These are phyloP conservation scores for Sciaenops ocellatus DNA, from an alignment of 2,797 vertebrate genomes.

Conservation along the genomic window DNA sequence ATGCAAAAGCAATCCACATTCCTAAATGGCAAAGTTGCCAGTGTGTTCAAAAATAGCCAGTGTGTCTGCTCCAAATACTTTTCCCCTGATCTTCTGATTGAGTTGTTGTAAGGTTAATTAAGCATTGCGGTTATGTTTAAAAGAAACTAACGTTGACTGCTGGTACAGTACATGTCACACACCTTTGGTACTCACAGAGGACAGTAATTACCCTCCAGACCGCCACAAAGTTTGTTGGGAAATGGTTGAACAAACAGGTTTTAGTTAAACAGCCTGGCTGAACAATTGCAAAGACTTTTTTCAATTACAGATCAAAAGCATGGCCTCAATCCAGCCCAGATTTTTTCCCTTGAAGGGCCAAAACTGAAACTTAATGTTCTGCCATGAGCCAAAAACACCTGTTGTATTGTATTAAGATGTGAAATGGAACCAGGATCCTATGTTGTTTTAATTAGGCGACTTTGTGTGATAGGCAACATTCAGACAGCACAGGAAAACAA, in stretches of 20 bases:
- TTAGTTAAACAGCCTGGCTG: not conserved
- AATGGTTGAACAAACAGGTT: not conserved
- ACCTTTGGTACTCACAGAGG: not conserved
- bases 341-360: not conserved
- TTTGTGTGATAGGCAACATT: no score
- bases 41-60: conserved; percentile 8
- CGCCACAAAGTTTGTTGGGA: not conserved
- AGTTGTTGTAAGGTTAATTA: not conserved
- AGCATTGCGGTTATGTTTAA: not conserved
- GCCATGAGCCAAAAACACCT: no score
- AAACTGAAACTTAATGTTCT: no score
- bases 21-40: not conserved
- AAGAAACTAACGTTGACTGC: not conserved
- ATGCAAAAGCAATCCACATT: conserved; percentile 2
- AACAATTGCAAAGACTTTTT: not conserved
- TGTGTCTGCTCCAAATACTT: not conserved
- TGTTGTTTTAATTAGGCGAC: no score
- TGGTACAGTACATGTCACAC: no score
- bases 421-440: no score
- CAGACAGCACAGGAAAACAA: no score
- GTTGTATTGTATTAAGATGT: no score
- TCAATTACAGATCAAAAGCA: not conserved
- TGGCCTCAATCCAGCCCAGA: not conserved
- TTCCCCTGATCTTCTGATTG: not conserved
- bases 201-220: not conserved